A percentile compares a stretch with the other conserved stretches of the same genome.
Evolutionary conservation across 2,113 vertebrate genomes (phyloP).

Genomic region (Eleginops maclovinus): DNA sequence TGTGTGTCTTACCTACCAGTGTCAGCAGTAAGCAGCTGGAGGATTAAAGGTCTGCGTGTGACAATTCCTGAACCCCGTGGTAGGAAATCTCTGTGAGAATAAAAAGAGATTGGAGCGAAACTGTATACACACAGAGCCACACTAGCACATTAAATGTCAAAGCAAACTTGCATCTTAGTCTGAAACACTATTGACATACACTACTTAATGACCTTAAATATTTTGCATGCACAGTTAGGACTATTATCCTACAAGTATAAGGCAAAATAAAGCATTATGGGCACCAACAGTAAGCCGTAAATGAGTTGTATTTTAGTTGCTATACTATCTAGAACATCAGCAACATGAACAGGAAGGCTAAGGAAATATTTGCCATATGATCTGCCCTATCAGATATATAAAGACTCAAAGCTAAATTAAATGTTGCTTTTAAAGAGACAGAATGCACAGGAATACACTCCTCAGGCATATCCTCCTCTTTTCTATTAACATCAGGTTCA

Average conservation of each 20-base stretch:
- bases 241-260: neutral
- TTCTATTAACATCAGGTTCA: constrained; percentile 53
- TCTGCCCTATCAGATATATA: neutral
- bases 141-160: neutral
- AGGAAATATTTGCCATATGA: constrained; percentile 3
- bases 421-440: neutral
- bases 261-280: neutral
- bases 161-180: neutral
- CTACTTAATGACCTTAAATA: neutral
- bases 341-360: neutral
- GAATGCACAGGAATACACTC: neutral
- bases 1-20: constrained; percentile 60
- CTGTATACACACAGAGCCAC: neutral
- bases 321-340: neutral
- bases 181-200: neutral
- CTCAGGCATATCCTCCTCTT: constrained; percentile 18
- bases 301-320: neutral
- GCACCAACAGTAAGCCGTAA: neutral
- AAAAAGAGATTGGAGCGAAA: constrained; percentile 13
- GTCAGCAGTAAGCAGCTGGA: constrained; percentile 80
- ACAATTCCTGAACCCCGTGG: constrained; percentile 86
- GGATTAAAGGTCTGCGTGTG: constrained; percentile 83
- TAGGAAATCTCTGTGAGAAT: constrained; percentile 84
- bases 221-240: neutral
- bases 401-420: constrained; percentile 10